phyloP scores from a whole-genome alignment of 1,140 invertebrate genomes.

The Ylistrum balloti region DNA sequence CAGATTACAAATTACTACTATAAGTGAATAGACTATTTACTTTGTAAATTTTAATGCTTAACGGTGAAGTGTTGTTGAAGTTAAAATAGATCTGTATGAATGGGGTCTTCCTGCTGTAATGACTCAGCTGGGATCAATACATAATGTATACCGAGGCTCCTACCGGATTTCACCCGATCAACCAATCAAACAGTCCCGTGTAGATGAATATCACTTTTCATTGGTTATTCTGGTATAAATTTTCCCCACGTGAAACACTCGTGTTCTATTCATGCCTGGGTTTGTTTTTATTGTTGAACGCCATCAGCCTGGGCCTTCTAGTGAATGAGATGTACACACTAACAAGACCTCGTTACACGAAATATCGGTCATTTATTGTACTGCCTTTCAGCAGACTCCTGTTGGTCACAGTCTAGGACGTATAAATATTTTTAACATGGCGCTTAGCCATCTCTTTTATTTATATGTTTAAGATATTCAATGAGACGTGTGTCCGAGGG shows the following conservation, averaged over 20 bases:
- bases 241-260: conserved; percentile 6
- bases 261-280: neutral
- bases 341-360: neutral
- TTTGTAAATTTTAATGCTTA: no score
- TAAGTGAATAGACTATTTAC: no score
- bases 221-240: neutral
- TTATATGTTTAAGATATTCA: no score
- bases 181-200: neutral
- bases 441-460: no score
- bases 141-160: neutral
- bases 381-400: no score
- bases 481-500: no score
- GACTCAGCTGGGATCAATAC: neutral
- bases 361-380: no score
- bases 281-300: neutral
- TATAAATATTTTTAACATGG: no score
- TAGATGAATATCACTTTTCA: neutral
- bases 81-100: neutral
- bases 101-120: neutral
- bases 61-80: no score
- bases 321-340: neutral
- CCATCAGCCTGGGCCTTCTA: neutral
- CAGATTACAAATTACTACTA: no score
- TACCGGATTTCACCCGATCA: neutral
- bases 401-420: neutral